A percentile compares a stretch with the other conserved stretches of the same genome.
These are phyloP conservation scores for Beris chalybata DNA, from an alignment of 2,888 invertebrate species.

Conservation along the genomic window DNA sequence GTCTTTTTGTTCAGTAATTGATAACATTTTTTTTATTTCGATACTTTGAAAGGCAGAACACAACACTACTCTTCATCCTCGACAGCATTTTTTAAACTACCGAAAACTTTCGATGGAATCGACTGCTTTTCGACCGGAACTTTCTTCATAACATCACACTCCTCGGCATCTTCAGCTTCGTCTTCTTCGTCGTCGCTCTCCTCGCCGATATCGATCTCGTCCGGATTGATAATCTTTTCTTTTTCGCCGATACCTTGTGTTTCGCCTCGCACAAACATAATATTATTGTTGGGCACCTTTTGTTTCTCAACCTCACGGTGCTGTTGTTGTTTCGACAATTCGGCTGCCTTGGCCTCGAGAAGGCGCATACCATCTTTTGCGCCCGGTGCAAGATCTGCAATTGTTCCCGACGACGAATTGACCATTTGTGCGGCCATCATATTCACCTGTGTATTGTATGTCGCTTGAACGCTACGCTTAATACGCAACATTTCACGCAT, in stretches of 20 bases:
- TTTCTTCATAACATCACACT: conserved; percentile 64
- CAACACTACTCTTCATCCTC: conserved; percentile 40
- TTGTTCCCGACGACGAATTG: conserved; percentile 71
- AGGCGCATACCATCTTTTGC: conserved; percentile 86
- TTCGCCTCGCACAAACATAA: conserved; percentile 85
- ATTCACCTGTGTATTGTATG: conserved; percentile 97
- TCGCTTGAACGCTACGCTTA: conserved; percentile 95
- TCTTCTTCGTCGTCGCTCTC: conserved; percentile 67
- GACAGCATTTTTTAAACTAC: conserved; percentile 63
- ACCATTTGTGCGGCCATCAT: conserved; percentile 99
- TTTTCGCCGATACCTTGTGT: conserved; percentile 74
- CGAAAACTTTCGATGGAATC: conserved; percentile 91
- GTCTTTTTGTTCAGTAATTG: too few relatives aligned
- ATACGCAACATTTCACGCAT: conserved; percentile 98
- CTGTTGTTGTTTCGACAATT: conserved; percentile 55
- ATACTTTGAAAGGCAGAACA: too few relatives aligned
- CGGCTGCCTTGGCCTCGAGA: conserved; percentile 81
- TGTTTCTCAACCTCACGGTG: conserved; percentile 39
- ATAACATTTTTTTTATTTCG: too few relatives aligned
- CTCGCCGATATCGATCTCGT: conserved; percentile 84
- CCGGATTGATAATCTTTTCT: conserved; percentile 76
- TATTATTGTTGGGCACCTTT: conserved; percentile 59
- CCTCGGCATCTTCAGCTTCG: conserved; percentile 61
- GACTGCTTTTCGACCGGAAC: conserved; percentile 80
- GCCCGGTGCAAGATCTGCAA: conserved; percentile 73